These are phyloP conservation scores for Euplagia quadripunctaria DNA, from an alignment of 2,888 invertebrate genomes.

Conservation along the genomic window DNA sequence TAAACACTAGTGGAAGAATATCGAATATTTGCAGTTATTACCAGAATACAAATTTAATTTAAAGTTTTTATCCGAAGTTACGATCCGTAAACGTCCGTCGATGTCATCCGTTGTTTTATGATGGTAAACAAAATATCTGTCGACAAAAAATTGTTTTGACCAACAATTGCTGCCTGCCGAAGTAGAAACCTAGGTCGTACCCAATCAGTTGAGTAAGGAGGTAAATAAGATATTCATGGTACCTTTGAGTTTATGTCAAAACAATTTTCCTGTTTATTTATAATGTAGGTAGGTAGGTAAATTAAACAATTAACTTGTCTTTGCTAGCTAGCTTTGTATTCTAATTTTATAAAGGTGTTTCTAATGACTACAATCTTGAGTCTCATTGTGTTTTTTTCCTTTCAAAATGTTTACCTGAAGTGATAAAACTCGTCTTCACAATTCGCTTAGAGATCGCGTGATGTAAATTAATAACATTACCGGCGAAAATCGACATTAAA, in stretches of 20 bases:
- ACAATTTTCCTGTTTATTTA: constrained; percentile 1
- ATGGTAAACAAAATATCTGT: constrained; percentile 39
- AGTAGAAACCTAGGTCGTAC: constrained; percentile 22
- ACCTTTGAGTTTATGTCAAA: constrained; percentile 9
- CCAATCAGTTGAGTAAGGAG: constrained; percentile 15
- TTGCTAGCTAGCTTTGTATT: constrained; percentile 7
- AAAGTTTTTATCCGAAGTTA: constrained; percentile 59
- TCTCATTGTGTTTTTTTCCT: constrained; percentile 39
- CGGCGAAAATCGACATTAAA: constrained; percentile 36
- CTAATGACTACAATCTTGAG: constrained; percentile 26
- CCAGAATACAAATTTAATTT: constrained; percentile 40
- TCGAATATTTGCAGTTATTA: constrained; percentile 28
- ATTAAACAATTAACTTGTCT: not conserved
- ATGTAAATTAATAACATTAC: constrained; percentile 45
- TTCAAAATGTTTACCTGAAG: constrained; percentile 28
- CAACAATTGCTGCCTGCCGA: constrained; percentile 27
- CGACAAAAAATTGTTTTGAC: constrained; percentile 42
- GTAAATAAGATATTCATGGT: constrained; percentile 8
- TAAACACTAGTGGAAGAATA: constrained; percentile 28
- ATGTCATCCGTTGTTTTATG: constrained; percentile 58
- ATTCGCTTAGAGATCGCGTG: constrained; percentile 42
- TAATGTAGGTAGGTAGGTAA: not conserved
- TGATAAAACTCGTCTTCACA: constrained; percentile 36
- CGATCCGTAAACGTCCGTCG: constrained; percentile 63
- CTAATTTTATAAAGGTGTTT: constrained; percentile 21